Conservation (phyloP, 2,797 vertebrate species). For the Acanthiza pusilla region DNA sequence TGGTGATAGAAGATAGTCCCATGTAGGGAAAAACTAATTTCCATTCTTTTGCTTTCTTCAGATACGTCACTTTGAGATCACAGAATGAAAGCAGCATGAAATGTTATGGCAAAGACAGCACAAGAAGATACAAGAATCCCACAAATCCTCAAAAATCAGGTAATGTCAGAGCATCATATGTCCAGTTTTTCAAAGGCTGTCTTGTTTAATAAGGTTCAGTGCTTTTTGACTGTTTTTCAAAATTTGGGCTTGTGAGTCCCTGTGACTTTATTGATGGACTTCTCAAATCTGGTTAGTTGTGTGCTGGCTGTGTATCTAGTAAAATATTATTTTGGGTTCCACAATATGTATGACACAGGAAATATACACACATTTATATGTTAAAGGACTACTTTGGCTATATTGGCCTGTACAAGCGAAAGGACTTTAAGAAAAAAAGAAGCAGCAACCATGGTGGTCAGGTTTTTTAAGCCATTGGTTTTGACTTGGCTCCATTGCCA, state of each 20-base stretch:
- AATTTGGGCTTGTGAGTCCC: neutral
- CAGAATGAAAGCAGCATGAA: slow-evolving; percentile 49
- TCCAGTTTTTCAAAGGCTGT: neutral
- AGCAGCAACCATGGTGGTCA: neutral
- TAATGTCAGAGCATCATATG: neutral
- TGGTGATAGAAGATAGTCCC: neutral
- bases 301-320: neutral
- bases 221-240: neutral
- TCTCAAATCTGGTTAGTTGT: neutral
- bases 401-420: neutral
- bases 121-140: slow-evolving; percentile 14
- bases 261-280: neutral
- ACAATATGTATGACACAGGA: neutral
- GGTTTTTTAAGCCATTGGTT: neutral
- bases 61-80: slow-evolving; percentile 5
- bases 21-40: neutral
- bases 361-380: neutral
- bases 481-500: neutral
- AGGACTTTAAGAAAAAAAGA: neutral
- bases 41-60: slow-evolving; percentile 14
- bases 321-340: neutral
- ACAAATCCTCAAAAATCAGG: slow-evolving; percentile 26
- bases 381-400: neutral
- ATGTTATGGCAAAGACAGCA: slow-evolving; percentile 9
- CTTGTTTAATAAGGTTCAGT: neutral